phyloP scores from a whole-genome alignment of 2,888 invertebrate genomes.

The Hesperia comma region DNA sequence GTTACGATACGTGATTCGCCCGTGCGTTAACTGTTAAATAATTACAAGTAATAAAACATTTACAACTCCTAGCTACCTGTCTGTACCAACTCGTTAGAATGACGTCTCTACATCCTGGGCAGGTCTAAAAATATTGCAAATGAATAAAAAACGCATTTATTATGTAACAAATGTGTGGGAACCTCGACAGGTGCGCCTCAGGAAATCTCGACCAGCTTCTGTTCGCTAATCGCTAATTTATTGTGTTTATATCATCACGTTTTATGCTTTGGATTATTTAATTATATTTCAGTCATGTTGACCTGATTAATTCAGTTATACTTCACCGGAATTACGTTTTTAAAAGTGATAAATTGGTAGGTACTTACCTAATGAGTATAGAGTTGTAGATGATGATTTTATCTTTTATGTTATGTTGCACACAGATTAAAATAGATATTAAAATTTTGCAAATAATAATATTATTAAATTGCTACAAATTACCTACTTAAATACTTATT shows the following conservation, averaged over 20 bases:
- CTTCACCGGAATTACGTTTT: too few species aligned
- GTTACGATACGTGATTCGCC: not conserved
- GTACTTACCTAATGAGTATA: too few species aligned
- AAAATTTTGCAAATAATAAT: too few species aligned
- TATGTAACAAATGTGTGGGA: conserved; percentile 74
- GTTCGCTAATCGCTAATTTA: conserved; percentile 50
- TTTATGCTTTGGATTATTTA: conserved; percentile 3
- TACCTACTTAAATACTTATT: too few species aligned
- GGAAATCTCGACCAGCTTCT: conserved; percentile 72
- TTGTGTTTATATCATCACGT: conserved; percentile 29
- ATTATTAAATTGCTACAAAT: too few species aligned
- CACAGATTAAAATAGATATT: too few species aligned
- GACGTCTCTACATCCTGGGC: conserved; percentile 58
- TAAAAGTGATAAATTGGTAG: too few species aligned
- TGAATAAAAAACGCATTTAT: conserved; percentile 73
- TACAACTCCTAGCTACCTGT: conserved; percentile 4
- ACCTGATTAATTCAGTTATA: too few species aligned
- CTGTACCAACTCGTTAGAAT: conserved; percentile 40
- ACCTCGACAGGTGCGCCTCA: conserved; percentile 71
- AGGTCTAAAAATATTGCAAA: conserved; percentile 63
- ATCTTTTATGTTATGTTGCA: too few species aligned
- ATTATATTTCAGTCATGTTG: not conserved
- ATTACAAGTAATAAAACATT: conserved; percentile 18
- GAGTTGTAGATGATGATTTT: too few species aligned
- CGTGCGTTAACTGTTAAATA: conserved; percentile 1